These are phyloP conservation scores for Todiramphus saurophagus DNA, from an alignment of 2,113 vertebrate species.

Conservation along the genomic window DNA sequence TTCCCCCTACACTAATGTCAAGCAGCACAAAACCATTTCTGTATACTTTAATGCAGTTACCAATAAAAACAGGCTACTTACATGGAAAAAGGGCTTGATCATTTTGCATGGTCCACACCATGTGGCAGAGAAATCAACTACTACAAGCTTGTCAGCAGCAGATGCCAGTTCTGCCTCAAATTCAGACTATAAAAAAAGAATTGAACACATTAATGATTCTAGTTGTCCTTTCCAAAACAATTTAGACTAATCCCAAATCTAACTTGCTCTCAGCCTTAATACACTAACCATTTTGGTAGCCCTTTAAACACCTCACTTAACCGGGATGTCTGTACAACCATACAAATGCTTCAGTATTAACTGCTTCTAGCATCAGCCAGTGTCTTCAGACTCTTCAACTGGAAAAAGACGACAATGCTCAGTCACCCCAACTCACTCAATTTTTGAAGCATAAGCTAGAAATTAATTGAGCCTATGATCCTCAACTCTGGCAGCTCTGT, in stretches of 20 bases:
- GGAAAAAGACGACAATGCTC: neutral
- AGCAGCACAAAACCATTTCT: neutral
- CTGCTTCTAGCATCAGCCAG: neutral
- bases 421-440: neutral
- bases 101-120: constrained; percentile 91
- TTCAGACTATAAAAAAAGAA: constrained; percentile 56
- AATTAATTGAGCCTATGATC: neutral
- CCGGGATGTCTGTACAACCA: neutral
- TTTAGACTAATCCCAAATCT: neutral
- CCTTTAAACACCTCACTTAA: neutral
- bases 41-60: neutral
- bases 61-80: constrained; percentile 66
- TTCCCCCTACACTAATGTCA: neutral
- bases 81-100: constrained; percentile 81
- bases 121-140: constrained; percentile 88
- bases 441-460: neutral
- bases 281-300: neutral
- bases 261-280: neutral
- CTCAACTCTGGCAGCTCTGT: neutral
- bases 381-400: neutral
- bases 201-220: neutral
- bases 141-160: constrained; percentile 81
- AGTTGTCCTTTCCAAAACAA: neutral
- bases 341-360: neutral
- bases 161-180: constrained; percentile 69